phyloP scores from a whole-genome alignment of 2,797 vertebrate species.

The Falco naumanni region DNA sequence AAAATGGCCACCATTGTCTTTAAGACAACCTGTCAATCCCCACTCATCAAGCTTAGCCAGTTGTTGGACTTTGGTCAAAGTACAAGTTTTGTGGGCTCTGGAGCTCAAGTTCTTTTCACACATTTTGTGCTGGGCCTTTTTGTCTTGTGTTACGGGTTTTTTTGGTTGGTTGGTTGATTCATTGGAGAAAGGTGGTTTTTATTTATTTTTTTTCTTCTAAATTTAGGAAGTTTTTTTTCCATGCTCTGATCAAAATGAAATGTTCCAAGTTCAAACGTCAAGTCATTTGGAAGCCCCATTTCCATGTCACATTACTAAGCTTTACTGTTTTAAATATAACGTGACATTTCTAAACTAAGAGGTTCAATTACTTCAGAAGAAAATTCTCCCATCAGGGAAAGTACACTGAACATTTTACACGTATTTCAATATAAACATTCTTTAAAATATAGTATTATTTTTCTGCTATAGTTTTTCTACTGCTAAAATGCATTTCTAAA shows the following conservation, averaged over 20 bases:
- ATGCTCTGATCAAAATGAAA: not conserved
- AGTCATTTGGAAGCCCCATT: not conserved
- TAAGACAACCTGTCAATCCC: not conserved
- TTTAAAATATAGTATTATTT: not conserved
- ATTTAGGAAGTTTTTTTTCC: not conserved
- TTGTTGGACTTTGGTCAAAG: fast-evolving
- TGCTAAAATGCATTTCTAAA: not conserved
- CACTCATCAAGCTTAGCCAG: not conserved
- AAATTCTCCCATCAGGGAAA: not conserved
- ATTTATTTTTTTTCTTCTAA: not conserved
- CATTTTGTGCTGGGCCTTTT: not conserved
- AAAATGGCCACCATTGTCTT: not conserved
- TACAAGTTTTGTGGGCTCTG: not conserved
- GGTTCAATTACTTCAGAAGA: not conserved
- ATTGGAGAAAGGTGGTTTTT: not conserved
- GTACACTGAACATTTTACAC: not conserved
- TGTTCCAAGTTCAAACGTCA: not conserved
- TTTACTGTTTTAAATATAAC: not conserved
- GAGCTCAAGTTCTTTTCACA: not conserved
- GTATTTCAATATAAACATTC: not conserved
- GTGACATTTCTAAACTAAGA: not conserved
- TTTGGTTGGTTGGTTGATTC: not conserved
- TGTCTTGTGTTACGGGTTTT: not conserved
- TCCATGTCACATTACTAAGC: not conserved
- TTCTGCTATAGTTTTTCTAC: not conserved